Percentiles rank a stretch among this genome's conserved stretches.
phyloP scores from a whole-genome alignment of 2,113 vertebrate species.

The Syngnathoides biaculeatus region DNA sequence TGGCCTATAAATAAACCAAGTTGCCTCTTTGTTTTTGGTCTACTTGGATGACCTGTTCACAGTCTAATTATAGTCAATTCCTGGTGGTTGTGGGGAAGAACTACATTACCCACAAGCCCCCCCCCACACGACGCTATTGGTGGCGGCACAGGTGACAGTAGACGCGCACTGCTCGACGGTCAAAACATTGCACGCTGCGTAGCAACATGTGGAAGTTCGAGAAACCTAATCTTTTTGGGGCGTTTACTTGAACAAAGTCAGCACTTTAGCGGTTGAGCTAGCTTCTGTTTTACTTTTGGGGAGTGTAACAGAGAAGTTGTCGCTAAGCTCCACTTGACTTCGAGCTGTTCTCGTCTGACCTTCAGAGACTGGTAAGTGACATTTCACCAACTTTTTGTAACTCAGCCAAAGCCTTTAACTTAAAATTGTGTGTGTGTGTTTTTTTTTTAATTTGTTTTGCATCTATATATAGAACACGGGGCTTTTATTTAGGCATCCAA shows the following conservation, averaged over 20 bases:
- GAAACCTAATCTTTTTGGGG: background rate
- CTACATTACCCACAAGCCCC: conserved; percentile 62
- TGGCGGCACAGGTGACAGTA: conserved; percentile 71
- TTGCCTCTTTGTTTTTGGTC: conserved; percentile 1
- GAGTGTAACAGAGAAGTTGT: conserved; percentile 34
- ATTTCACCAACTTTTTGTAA: conserved; percentile 26
- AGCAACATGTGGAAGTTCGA: conserved; percentile 23
- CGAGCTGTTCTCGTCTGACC: conserved; percentile 69
- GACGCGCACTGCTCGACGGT: conserved; percentile 61
- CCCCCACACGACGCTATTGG: conserved; percentile 53
- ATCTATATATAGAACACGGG: too few relatives aligned
- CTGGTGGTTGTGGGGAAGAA: background rate
- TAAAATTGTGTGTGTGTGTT: background rate
- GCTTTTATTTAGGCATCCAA: background rate
- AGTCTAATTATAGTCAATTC: conserved; percentile 26
- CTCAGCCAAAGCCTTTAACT: background rate
- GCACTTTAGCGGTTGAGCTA: background rate
- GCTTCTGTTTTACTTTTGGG: background rate
- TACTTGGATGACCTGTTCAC: conserved; percentile 21
- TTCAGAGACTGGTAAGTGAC: conserved; percentile 76
- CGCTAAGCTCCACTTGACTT: conserved; percentile 45
- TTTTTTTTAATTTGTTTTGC: background rate
- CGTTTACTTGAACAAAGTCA: conserved; percentile 5
- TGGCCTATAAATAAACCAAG: background rate
- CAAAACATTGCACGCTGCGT: conserved; percentile 31